Conservation (phyloP, 1,140 invertebrate species). For the Meteorus sp. region DNA sequence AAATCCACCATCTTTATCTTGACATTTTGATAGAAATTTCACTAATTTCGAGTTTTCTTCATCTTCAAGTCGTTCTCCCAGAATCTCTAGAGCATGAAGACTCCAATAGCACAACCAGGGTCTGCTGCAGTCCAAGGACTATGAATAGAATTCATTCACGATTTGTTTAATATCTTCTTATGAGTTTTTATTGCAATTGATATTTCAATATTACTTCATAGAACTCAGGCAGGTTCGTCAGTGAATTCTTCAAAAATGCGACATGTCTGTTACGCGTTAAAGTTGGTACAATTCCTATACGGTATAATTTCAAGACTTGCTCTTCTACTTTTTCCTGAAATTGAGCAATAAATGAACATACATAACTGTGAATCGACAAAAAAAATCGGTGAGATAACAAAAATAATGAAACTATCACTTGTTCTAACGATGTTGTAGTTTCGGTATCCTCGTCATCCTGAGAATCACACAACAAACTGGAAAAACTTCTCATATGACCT, state of each 20-base stretch:
- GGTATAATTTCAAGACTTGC: slow-evolving; percentile 66
- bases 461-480: slow-evolving; percentile 23
- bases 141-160: slow-evolving; percentile 5
- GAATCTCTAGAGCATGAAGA: slow-evolving; percentile 82
- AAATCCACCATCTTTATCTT: slow-evolving; percentile 84
- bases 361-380: slow-evolving; percentile 10
- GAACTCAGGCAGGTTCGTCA: slow-evolving; percentile 67
- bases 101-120: slow-evolving; percentile 97
- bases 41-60: slow-evolving; percentile 69
- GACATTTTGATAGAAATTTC: slow-evolving; percentile 75
- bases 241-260: slow-evolving; percentile 69
- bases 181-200: neutral
- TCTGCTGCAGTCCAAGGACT: slow-evolving; percentile 89
- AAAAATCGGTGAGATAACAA: slow-evolving; percentile 6
- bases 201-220: slow-evolving; percentile 65
- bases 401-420: slow-evolving; percentile 28
- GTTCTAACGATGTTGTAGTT: slow-evolving; percentile 32
- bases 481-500: slow-evolving; percentile 25
- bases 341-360: slow-evolving; percentile 19
- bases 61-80: slow-evolving; percentile 72
- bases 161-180: slow-evolving; percentile 16
- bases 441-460: slow-evolving; percentile 32
- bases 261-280: slow-evolving; percentile 69
- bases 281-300: slow-evolving; percentile 62
- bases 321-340: slow-evolving; percentile 70